A percentile compares a stretch with the other conserved stretches of the same genome.
Evolutionary conservation across 2,888 invertebrate species (phyloP).

Genomic region (Drosophila aldrichi): DNA sequence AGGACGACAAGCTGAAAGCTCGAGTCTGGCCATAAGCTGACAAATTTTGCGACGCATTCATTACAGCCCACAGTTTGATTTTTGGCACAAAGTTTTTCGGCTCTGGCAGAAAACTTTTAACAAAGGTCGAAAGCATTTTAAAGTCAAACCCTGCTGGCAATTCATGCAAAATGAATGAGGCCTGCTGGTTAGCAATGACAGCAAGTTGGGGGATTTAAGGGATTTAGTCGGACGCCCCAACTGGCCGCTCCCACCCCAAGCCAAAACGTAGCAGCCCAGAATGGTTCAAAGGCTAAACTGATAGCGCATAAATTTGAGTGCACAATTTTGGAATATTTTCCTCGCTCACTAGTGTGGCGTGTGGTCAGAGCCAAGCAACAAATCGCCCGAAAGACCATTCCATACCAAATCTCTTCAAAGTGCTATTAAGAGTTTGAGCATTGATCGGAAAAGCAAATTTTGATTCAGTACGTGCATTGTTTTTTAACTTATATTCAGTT

Average conservation of each 20-base stretch:
- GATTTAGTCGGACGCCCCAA: slow-evolving; percentile 49
- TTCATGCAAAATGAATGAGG: slow-evolving; percentile 72
- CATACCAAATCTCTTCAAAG: slow-evolving; percentile 28
- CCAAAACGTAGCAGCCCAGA: slow-evolving; percentile 2
- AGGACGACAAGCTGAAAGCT: slow-evolving; percentile 10
- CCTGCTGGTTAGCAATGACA: slow-evolving; percentile 57
- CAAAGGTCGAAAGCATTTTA: slow-evolving; percentile 75
- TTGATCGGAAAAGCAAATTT: not conserved
- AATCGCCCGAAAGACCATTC: slow-evolving; percentile 35
- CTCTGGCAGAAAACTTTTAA: slow-evolving; percentile 62
- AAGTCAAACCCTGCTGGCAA: slow-evolving; percentile 71
- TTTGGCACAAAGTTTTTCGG: slow-evolving; percentile 63
- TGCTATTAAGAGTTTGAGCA: slow-evolving; percentile 37
- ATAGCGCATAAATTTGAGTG: slow-evolving; percentile 67
- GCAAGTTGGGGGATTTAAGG: slow-evolving; percentile 59
- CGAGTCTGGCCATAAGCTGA: slow-evolving; percentile 27
- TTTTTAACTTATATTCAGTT: not conserved
- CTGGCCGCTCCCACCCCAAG: slow-evolving; percentile 8
- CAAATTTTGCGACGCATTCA: slow-evolving; percentile 65
- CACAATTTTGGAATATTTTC: slow-evolving; percentile 52
- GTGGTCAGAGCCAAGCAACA: slow-evolving; percentile 63
- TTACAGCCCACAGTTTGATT: slow-evolving; percentile 71
- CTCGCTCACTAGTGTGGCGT: slow-evolving; percentile 47
- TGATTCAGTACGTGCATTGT: slow-evolving; percentile 10
- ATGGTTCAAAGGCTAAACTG: slow-evolving; percentile 61